A percentile compares a stretch with the other conserved stretches of the same genome.
Conservation (phyloP, 2,113 vertebrate genomes). For the Oncorhynchus mykiss region DNA sequence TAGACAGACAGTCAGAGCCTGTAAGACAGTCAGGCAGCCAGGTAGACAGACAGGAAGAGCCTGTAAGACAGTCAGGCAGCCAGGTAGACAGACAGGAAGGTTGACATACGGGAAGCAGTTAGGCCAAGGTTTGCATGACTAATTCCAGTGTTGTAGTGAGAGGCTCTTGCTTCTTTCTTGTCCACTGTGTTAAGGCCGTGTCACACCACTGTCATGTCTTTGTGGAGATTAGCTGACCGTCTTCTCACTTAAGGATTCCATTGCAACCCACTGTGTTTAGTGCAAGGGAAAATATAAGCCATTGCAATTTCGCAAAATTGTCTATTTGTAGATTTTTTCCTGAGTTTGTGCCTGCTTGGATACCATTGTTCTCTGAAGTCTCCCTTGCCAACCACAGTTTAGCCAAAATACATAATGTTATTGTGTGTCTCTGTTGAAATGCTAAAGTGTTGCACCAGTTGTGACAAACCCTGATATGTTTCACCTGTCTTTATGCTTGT, state of each 20-base stretch:
- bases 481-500: too few relatives aligned
- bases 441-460: background rate
- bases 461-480: too few relatives aligned
- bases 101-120: background rate
- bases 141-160: conserved; percentile 2
- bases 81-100: background rate
- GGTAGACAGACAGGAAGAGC: too few relatives aligned
- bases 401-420: conserved; percentile 17
- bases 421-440: background rate
- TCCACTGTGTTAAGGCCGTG: conserved; percentile 39
- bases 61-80: too few relatives aligned
- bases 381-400: conserved; percentile 24
- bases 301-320: conserved; percentile 29
- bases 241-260: conserved; percentile 20
- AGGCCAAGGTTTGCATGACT: background rate
- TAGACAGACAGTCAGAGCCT: too few relatives aligned
- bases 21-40: too few relatives aligned
- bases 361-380: conserved; percentile 39
- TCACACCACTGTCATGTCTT: conserved; percentile 21
- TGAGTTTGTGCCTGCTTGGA: conserved; percentile 23
- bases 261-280: conserved; percentile 16
- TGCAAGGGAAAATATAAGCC: conserved; percentile 21
- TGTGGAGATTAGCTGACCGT: conserved; percentile 30
- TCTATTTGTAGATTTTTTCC: conserved; percentile 29
- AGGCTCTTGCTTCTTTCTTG: conserved; percentile 43